Conservation (phyloP, 2,888 invertebrate species). For the Tetheella fluctuosa region DNA sequence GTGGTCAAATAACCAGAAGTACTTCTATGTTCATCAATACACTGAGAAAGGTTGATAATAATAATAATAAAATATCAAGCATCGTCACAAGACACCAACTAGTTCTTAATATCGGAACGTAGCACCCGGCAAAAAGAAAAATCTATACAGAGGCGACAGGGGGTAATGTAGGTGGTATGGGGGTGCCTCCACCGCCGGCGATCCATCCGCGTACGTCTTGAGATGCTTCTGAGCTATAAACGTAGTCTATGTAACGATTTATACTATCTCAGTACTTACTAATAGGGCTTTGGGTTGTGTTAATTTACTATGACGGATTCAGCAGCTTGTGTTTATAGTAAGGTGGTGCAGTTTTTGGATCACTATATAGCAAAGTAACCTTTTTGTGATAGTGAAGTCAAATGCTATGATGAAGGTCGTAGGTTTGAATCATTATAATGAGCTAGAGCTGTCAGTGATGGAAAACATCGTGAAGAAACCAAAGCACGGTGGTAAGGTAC, state of each 20-base stretch:
- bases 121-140: slow-evolving; percentile 65
- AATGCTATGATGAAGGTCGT: too few relatives aligned
- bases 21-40: too few relatives aligned
- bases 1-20: too few relatives aligned
- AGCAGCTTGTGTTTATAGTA: too few relatives aligned
- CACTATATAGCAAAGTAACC: too few relatives aligned
- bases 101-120: slow-evolving; percentile 68
- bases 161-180: slow-evolving; percentile 23
- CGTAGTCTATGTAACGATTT: slow-evolving; percentile 5
- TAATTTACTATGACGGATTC: neutral
- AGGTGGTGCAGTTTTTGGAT: too few relatives aligned
- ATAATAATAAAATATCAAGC: slow-evolving; percentile 17
- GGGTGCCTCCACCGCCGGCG: slow-evolving; percentile 32
- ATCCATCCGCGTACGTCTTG: slow-evolving; percentile 41
- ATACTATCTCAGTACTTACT: neutral
- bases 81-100: slow-evolving; percentile 31
- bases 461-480: too few relatives aligned
- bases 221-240: slow-evolving; percentile 18
- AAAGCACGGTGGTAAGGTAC: too few relatives aligned
- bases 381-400: too few relatives aligned
- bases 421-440: too few relatives aligned
- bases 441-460: too few relatives aligned
- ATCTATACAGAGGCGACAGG: slow-evolving; percentile 67
- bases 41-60: neutral
- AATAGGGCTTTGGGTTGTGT: neutral